Conservation (phyloP, 2,797 vertebrate species). For the Mico argentatus region DNA sequence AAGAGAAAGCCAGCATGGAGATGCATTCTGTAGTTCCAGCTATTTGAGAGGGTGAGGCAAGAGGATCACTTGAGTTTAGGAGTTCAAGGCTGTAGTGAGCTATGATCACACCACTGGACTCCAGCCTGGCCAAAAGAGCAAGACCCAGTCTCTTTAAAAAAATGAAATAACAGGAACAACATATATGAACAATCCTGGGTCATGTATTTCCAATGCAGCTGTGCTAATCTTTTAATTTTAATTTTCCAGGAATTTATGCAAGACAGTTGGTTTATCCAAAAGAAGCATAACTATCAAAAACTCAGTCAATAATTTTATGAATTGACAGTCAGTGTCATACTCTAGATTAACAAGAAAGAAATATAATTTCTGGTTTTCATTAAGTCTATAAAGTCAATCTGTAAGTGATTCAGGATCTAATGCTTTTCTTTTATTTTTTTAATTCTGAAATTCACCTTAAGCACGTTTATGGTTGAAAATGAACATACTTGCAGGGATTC, state of each 20-base stretch:
- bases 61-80: neutral
- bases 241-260: neutral
- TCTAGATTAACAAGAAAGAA: conserved; percentile 15
- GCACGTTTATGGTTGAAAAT: conserved; percentile 32
- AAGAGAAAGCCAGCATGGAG: neutral
- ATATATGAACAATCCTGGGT: neutral
- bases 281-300: neutral
- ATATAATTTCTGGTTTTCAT: conserved; percentile 30
- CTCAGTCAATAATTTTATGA: neutral
- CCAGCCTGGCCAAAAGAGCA: neutral
- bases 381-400: conserved; percentile 6
- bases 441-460: conserved; percentile 55
- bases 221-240: conserved; percentile 3
- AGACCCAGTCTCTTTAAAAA: neutral
- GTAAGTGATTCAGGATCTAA: conserved; percentile 37
- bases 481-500: neutral
- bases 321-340: neutral
- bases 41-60: neutral
- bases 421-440: neutral
- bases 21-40: neutral
- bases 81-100: neutral
- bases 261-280: neutral
- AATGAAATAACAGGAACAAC: neutral
- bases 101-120: neutral
- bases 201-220: neutral